Base-by-base conservation (phyloP, 2,888 invertebrate species). In the Lymantria monacha region DNA sequence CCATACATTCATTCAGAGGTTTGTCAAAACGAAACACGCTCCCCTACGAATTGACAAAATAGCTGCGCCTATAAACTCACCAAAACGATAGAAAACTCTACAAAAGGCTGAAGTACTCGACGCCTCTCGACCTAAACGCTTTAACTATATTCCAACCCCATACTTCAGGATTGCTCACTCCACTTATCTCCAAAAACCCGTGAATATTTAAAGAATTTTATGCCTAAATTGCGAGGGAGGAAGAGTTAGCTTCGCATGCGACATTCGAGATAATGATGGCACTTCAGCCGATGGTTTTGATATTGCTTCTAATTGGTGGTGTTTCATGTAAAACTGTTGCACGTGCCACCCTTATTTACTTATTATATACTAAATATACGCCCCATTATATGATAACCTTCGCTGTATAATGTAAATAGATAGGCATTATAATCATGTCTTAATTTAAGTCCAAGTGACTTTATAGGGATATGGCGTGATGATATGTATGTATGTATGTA, bases 101-200 rank as follows among this genome's bases (percentile, higher is more conserved):
- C 84, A 90, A 90, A 90, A 88, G 89, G 86, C 86, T 78, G 76
- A 72, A 68, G 77, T 78, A 80, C 90, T 90, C 79, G 63, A 87
- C 76, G 57, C 66, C 87, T 82, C 90, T 90, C 85, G 57, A 79
- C 84, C 84, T 91, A 91, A 91, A 90, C 90, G 91, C 86, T 91
- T 90, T 89, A 91, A 87, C 90, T 84, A 89, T 88, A 81, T 85
- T 83, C 88, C 87, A 79, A 81, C 87, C 88, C 88, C 82, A 82
- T 81, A 75, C 85, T 87, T 70, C 81, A 87, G 84, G 89, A 85
- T 75, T 91, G 89, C 90, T 90, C 90, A 90, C 87, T 88, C 87
- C 84, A 90, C 90, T 90, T 88, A 83, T 91, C 90, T 91, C 89
- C 90, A 83, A 87, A 90, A 88, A 83, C 83, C 81, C 83, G 79